Conservation (phyloP, 1,140 invertebrate species). For the Aradophagus sp. region DNA sequence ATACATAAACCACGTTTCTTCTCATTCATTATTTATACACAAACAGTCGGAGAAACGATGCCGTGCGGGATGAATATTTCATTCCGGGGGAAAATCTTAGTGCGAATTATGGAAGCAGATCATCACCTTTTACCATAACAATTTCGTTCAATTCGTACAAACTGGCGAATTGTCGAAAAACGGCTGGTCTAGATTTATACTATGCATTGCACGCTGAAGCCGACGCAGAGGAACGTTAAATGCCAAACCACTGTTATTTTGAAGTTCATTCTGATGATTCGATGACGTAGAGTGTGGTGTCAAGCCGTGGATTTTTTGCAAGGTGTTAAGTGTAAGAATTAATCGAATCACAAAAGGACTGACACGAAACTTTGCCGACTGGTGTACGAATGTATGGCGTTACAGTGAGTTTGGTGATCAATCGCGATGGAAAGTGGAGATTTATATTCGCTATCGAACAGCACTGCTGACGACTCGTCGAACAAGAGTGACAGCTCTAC, state of each 20-base stretch:
- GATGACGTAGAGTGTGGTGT: constrained; percentile 37
- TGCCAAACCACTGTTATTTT: constrained; percentile 7
- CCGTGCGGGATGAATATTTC: too few relatives aligned
- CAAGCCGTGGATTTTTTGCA: too few relatives aligned
- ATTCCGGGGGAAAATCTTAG: too few relatives aligned
- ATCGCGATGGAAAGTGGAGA: constrained; percentile 66
- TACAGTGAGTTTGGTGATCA: background rate
- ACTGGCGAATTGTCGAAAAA: too few relatives aligned
- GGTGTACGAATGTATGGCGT: constrained; percentile 3
- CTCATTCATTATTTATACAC: too few relatives aligned
- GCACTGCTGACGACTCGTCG: constrained; percentile 67
- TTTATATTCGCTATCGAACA: constrained; percentile 56
- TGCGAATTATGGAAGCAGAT: too few relatives aligned
- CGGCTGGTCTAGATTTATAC: constrained; percentile 3
- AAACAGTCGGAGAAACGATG: too few relatives aligned
- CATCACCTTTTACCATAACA: too few relatives aligned
- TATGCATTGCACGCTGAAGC: constrained; percentile 28
- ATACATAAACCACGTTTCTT: too few relatives aligned
- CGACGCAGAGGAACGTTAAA: constrained; percentile 6
- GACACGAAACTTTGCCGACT: background rate
- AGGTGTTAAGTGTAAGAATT: constrained; percentile 13
- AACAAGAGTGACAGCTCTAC: constrained; percentile 66
- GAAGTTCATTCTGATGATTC: constrained; percentile 45
- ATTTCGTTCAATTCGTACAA: too few relatives aligned
- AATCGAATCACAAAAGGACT: background rate